Evolutionary conservation across 2,797 vertebrate genomes (phyloP), one percentile per base, ranked within the genome.

Genomic region (Hipposideros larvatus): DNA sequence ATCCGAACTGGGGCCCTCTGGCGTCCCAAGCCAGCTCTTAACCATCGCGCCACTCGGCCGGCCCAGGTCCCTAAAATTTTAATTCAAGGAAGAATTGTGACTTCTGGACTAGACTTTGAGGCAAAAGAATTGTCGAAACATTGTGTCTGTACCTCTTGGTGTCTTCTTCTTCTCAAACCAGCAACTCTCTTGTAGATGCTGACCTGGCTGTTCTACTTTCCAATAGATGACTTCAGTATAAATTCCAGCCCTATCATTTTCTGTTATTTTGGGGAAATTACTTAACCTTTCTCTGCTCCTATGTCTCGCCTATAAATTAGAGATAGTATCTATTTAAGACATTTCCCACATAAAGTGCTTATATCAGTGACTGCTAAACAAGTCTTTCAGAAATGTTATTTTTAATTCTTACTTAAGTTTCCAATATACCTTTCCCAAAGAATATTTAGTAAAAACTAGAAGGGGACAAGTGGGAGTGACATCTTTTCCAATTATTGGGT

Each of bases 301-400:
- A 8, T n/a, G 85, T 59, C 55, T 90, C 34, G 51, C 41, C 61
- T 78, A 11, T 65, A 61, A 79, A 41, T 15, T 94, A 46, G 24
- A 15, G 51, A 65, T 37, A 78, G 57, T 53, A 68, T 73, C 73
- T 57, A n/a, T 57, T 92, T 46, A 91, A 73, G 13, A 71, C 2
- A 89, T 51, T 85, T 85, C 53, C 26, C 15, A 31, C 11, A 24
- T 7, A 28, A 78, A 37, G 1, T 78, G 7, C 24, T 80, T 61
- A 78, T 24, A 79, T 80, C 66, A 90, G 4, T 77, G 19, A 87
- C 24, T 84, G 80, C n/a, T 68, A 68, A 7, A 77, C 53, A 74
- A 61, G 63, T 11, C 46, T 93, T 46, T 85, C n/a, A 74, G 82
- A 78, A 43, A 83, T 74, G 66, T 63, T 85, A 85, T 75, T 68